Evolutionary conservation across 2,888 invertebrate species (phyloP).

Genomic region (Tribolium freemani): DNA sequence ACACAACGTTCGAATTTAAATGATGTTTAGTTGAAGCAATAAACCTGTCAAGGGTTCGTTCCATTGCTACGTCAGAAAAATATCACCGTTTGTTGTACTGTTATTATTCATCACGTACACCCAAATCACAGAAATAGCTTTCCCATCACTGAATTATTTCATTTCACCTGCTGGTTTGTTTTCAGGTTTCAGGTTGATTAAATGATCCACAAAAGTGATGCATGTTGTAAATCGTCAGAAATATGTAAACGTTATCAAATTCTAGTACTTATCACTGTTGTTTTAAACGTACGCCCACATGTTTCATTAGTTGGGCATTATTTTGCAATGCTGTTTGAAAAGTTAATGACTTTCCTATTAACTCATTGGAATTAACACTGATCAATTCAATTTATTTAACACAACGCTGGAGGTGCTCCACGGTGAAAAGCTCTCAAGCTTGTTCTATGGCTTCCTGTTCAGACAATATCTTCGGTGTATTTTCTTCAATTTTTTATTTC

Average conservation of each 20-base stretch:
- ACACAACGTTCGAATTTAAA: conserved; percentile 65
- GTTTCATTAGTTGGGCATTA: neutral
- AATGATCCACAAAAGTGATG: neutral
- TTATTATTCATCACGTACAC: conserved; percentile 56
- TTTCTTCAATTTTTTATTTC: neutral
- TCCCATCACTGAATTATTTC: conserved; percentile 21
- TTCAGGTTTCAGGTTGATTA: neutral
- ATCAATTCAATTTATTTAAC: neutral
- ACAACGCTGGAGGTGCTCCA: neutral
- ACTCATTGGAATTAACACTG: neutral
- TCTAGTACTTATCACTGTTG: too few relatives aligned
- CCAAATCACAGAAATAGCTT: conserved; percentile 47
- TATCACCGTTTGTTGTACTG: conserved; percentile 60
- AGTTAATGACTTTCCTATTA: neutral
- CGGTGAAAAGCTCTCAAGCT: neutral
- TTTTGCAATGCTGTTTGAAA: neutral
- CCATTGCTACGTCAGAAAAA: conserved; percentile 62
- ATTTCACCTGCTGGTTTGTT: neutral
- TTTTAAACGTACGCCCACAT: neutral
- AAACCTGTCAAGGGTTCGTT: conserved; percentile 63
- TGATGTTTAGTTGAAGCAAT: conserved; percentile 64
- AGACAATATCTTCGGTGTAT: neutral
- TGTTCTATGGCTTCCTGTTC: neutral
- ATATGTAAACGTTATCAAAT: too few relatives aligned
- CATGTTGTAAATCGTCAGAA: too few relatives aligned